Conservation (phyloP, 2,888 invertebrate species). For the Drosophila merina region DNA sequence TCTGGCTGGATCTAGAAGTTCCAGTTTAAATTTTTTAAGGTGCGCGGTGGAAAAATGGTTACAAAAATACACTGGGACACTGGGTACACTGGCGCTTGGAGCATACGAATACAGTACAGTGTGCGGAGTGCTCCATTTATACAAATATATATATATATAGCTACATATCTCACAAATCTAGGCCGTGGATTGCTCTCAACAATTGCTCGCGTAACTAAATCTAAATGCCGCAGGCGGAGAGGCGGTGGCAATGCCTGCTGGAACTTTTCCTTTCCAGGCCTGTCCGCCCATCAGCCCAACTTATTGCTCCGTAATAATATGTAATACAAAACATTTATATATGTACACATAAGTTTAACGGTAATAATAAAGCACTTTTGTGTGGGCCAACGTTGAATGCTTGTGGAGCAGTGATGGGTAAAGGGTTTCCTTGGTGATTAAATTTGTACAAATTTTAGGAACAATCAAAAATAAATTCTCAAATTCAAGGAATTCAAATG, state of each 20-base stretch:
- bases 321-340: slow-evolving; percentile 40
- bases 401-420: slow-evolving; percentile 7
- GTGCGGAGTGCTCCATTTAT: slow-evolving; percentile 21
- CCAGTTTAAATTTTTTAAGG: slow-evolving; percentile 34
- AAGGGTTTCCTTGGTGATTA: neutral
- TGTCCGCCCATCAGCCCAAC: slow-evolving; percentile 22
- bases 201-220: slow-evolving; percentile 48
- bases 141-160: slow-evolving; percentile 16
- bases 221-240: slow-evolving; percentile 23
- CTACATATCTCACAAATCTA: slow-evolving; percentile 32
- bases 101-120: slow-evolving; percentile 17
- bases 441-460: no score
- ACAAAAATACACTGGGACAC: slow-evolving; percentile 65
- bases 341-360: slow-evolving; percentile 45
- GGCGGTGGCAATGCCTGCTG: neutral
- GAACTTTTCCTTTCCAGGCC: neutral
- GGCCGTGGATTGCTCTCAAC: slow-evolving; percentile 35
- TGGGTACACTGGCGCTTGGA: slow-evolving; percentile 17
- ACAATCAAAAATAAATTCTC: no score
- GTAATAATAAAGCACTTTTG: slow-evolving; percentile 71
- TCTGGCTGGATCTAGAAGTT: slow-evolving; percentile 1
- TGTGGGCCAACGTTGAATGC: slow-evolving; percentile 37
- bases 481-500: no score
- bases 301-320: slow-evolving; percentile 35
- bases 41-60: slow-evolving; percentile 58